Evolutionary conservation across 2,888 invertebrate species (phyloP).

Genomic region (Drosophila ustulata): DNA sequence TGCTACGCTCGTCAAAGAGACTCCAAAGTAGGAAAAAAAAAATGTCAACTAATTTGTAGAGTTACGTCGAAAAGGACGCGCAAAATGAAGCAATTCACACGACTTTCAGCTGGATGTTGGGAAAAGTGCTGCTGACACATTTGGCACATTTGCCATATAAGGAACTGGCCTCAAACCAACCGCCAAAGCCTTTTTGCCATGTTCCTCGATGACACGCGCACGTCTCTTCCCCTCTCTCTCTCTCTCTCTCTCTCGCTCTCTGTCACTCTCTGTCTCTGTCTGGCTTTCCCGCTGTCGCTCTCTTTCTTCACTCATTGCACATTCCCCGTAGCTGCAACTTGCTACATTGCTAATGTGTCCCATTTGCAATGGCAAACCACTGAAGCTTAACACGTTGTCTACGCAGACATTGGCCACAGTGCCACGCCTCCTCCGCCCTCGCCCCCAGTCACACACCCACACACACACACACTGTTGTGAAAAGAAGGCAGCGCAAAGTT

Average conservation of each 20-base stretch:
- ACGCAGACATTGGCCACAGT: conserved; percentile 72
- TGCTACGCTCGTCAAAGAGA: not conserved
- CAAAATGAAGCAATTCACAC: conserved; percentile 49
- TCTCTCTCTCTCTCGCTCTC: not conserved
- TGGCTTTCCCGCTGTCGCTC: not conserved
- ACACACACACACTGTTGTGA: conserved; percentile 18
- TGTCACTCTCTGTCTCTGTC: not conserved
- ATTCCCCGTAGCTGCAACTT: conserved; percentile 28
- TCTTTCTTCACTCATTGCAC: conserved; percentile 1
- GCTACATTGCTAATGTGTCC: conserved; percentile 80
- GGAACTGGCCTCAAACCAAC: conserved; percentile 28
- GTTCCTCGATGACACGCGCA: conserved; percentile 8
- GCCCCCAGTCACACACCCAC: conserved; percentile 23
- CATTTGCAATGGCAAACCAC: conserved; percentile 81
- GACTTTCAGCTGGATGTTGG: conserved; percentile 18
- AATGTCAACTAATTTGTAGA: conserved; percentile 39
- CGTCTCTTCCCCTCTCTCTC: not conserved
- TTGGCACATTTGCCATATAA: conserved; percentile 64
- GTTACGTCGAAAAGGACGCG: conserved; percentile 2
- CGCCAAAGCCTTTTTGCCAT: conserved; percentile 16
- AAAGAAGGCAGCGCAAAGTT: conserved; percentile 49
- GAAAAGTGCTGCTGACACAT: conserved; percentile 60
- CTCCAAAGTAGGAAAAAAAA: not conserved
- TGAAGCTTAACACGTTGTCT: conserved; percentile 82
- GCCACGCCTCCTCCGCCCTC: conserved; percentile 45